These are phyloP conservation scores for Trichonephila inaurata DNA, from an alignment of 1,140 invertebrate genomes.

Conservation along the genomic window DNA sequence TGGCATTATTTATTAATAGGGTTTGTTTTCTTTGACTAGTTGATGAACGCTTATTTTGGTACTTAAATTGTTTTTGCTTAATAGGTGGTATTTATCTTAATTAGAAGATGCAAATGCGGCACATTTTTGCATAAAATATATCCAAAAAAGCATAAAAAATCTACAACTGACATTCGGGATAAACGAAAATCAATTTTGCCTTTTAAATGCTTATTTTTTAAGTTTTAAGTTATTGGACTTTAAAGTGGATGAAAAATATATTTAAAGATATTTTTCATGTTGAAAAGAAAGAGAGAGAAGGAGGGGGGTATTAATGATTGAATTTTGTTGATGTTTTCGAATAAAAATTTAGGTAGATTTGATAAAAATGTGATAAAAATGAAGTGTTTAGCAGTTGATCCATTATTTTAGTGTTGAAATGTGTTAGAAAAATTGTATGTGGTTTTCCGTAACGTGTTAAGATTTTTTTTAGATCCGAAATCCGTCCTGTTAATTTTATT, in stretches of 20 bases:
- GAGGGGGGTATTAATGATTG: too few species aligned
- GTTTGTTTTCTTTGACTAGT: background rate
- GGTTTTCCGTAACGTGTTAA: too few species aligned
- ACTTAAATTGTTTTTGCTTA: background rate
- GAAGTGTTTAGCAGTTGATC: too few species aligned
- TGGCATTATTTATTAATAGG: background rate
- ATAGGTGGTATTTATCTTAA: constrained; percentile 1
- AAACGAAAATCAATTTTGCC: background rate
- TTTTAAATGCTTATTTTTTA: background rate
- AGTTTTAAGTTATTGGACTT: background rate
- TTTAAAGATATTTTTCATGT: too few species aligned
- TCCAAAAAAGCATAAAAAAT: background rate
- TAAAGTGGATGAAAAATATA: background rate
- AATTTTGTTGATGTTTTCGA: too few species aligned
- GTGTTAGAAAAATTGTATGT: too few species aligned
- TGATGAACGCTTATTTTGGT: background rate
- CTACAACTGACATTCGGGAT: background rate
- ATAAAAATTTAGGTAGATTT: too few species aligned
- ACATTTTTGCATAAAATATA: background rate
- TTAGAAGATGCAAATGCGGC: background rate
- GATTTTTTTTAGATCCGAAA: too few species aligned
- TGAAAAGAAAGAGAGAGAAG: too few species aligned
- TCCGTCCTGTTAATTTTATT: too few species aligned
- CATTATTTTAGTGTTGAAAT: too few species aligned
- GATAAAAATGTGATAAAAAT: too few species aligned